These are phyloP conservation scores for Xyliphius kryptos DNA, from an alignment of 2,113 vertebrate species.

Conservation along the genomic window DNA sequence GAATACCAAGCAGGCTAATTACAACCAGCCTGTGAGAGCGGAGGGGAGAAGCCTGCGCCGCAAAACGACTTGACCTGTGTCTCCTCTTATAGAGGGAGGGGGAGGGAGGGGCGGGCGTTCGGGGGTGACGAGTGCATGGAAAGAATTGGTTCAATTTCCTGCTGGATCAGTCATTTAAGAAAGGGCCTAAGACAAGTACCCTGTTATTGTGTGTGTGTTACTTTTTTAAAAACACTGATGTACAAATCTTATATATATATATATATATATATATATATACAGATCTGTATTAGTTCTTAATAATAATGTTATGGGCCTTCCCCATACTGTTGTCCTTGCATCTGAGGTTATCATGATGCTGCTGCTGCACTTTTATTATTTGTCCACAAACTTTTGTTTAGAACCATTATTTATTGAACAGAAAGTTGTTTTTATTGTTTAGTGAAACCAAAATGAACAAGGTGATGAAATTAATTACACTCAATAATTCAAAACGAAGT, in stretches of 20 bases:
- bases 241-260: neutral
- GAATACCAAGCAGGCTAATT: constrained; percentile 37
- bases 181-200: neutral
- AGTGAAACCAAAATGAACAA: too few species aligned
- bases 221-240: neutral
- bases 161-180: constrained; percentile 5
- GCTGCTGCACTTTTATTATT: too few species aligned
- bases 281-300: too few species aligned
- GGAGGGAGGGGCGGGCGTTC: neutral
- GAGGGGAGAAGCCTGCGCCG: constrained; percentile 4
- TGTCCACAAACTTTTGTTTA: too few species aligned
- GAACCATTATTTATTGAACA: too few species aligned
- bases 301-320: too few species aligned
- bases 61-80: constrained; percentile 3
- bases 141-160: constrained; percentile 13
- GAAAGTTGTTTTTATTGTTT: too few species aligned
- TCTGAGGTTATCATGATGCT: too few species aligned
- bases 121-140: neutral
- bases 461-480: too few species aligned
- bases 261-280: neutral
- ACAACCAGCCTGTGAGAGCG: constrained; percentile 23
- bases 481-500: too few species aligned
- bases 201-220: constrained; percentile 5
- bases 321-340: too few species aligned
- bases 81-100: neutral